Evolutionary conservation across 2,888 invertebrate species (phyloP).

Genomic region (Melieria omissa): DNA sequence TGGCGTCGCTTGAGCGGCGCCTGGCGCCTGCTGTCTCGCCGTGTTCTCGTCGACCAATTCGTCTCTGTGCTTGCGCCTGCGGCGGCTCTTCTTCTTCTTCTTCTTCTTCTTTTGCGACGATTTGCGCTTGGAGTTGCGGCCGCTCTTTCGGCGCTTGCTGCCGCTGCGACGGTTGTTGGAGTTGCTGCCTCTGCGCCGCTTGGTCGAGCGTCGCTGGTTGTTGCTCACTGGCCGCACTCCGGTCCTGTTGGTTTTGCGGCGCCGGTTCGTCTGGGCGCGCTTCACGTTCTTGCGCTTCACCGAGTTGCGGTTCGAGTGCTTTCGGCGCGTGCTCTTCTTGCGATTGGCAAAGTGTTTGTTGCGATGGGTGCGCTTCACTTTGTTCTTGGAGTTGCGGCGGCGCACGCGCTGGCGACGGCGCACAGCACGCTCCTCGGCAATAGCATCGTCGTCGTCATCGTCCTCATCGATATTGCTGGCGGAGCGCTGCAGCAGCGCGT

Average conservation of each 20-base stretch:
- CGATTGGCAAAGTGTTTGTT: conserved; percentile 40
- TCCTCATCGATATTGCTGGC: conserved; percentile 3
- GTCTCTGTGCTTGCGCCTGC: not conserved
- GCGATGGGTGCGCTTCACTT: conserved; percentile 34
- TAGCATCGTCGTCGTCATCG: conserved; percentile 30
- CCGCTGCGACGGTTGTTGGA: not conserved
- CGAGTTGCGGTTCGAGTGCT: conserved; percentile 19
- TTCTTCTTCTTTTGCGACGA: conserved; percentile 11
- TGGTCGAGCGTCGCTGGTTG: not conserved
- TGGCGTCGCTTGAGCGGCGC: not conserved
- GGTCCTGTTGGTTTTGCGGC: not conserved
- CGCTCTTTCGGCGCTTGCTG: conserved; percentile 13
- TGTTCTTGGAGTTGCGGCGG: conserved; percentile 42
- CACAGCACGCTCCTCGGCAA: conserved; percentile 47
- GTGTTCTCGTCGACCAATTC: not conserved
- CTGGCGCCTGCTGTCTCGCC: not conserved
- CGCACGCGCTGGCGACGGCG: conserved; percentile 48
- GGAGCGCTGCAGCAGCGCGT: not conserved
- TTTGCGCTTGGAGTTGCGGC: conserved; percentile 19
- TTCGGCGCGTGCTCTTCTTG: conserved; percentile 14
- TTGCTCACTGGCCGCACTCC: not conserved
- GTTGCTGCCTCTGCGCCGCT: not conserved
- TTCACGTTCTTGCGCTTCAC: conserved; percentile 17
- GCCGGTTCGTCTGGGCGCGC: conserved; percentile 2
- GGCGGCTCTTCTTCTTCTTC: not conserved